Conservation (phyloP, 1,140 invertebrate species). For the Octopus sinensis region DNA sequence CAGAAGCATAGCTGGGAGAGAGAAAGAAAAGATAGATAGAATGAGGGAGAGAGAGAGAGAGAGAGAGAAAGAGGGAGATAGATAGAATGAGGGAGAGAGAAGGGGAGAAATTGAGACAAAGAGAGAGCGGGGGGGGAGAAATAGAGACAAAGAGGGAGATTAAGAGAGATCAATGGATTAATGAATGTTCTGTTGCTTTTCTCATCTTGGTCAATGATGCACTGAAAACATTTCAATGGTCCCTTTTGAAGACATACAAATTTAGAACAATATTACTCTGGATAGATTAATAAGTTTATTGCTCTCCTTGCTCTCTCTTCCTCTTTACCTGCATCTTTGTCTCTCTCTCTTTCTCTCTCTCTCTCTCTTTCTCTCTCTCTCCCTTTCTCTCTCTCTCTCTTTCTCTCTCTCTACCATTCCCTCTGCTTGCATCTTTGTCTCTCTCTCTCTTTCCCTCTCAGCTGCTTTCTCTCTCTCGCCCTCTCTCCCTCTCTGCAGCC, state of each 20-base stretch:
- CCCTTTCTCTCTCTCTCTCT: neutral
- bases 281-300: too few species aligned
- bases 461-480: neutral
- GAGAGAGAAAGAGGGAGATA: neutral
- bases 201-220: too few species aligned
- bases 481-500: neutral
- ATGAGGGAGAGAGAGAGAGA: neutral
- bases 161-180: neutral
- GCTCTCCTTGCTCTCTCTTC: neutral
- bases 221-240: too few species aligned
- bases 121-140: neutral
- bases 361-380: neutral
- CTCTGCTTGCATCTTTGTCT: neutral
- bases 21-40: neutral
- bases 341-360: neutral
- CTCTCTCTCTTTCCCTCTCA: neutral
- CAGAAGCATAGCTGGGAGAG: too few species aligned
- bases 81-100: neutral
- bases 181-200: neutral
- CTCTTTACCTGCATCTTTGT: neutral
- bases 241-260: too few species aligned
- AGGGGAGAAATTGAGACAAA: neutral
- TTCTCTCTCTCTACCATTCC: neutral
- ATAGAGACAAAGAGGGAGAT: neutral
- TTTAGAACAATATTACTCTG: too few species aligned